These are phyloP conservation scores for Cynocephalus volans DNA, from an alignment of 2,113 vertebrate genomes.

Conservation along the genomic window DNA sequence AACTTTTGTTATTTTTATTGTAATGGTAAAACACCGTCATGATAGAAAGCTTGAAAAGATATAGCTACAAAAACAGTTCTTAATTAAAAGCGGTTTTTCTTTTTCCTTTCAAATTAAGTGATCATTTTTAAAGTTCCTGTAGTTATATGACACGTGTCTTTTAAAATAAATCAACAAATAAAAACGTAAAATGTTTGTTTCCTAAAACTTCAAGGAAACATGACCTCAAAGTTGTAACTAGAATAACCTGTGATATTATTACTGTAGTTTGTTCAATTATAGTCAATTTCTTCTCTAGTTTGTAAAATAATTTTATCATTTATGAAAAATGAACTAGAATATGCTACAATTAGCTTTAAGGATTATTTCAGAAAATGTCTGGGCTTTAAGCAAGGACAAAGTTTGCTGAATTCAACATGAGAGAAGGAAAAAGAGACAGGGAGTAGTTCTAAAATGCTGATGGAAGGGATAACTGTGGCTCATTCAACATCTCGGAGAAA, in stretches of 20 bases:
- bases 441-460: not conserved
- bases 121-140: conserved; percentile 33
- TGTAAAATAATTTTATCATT: not conserved
- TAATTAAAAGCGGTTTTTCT: conserved; percentile 62
- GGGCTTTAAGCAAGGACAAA: conserved; percentile 54
- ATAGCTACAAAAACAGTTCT: not conserved
- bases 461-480: not conserved
- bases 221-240: not conserved
- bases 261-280: not conserved
- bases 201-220: conserved; percentile 28
- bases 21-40: not conserved
- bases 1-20: conserved; percentile 24
- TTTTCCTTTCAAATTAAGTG: conserved; percentile 40
- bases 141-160: not conserved
- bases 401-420: conserved; percentile 17
- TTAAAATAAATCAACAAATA: conserved; percentile 27
- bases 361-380: conserved; percentile 25
- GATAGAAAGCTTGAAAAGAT: conserved; percentile 41
- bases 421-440: not conserved
- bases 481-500: not conserved
- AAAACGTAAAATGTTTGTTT: conserved; percentile 43
- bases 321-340: conserved; percentile 5
- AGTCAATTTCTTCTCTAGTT: not conserved
- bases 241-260: not conserved
- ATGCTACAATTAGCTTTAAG: not conserved